phyloP scores from a whole-genome alignment of 2,888 invertebrate species.

The Phymatocera aterrima region DNA sequence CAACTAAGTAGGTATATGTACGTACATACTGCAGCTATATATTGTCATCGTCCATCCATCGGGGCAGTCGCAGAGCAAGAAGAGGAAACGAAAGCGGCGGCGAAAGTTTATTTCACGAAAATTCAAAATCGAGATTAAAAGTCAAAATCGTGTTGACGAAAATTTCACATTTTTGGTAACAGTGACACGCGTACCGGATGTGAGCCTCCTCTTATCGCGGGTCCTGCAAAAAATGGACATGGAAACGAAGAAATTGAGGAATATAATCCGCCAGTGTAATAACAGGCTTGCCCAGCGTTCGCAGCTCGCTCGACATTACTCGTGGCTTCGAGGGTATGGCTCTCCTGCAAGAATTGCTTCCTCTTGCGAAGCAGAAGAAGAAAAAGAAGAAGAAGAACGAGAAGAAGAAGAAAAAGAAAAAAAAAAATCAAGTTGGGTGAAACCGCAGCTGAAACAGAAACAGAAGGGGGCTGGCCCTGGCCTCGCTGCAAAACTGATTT shows the following conservation, averaged over 20 bases:
- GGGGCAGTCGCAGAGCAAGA: no score
- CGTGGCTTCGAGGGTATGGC: constrained; percentile 51
- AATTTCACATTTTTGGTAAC: no score
- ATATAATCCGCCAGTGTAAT: constrained; percentile 54
- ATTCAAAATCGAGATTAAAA: no score
- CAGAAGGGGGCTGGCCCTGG: constrained; percentile 37
- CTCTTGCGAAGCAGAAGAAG: no score
- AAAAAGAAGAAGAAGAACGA: no score
- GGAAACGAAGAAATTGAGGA: not conserved
- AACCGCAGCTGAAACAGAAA: constrained; percentile 6
- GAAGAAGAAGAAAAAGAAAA: constrained; percentile 34
- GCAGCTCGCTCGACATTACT: constrained; percentile 51
- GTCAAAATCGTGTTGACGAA: no score
- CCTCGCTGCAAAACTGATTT: constrained; percentile 37
- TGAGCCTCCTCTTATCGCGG: not conserved
- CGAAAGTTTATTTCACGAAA: no score
- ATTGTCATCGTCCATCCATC: no score
- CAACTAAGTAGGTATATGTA: no score
- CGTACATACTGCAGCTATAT: no score
- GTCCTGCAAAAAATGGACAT: not conserved
- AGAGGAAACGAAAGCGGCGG: no score
- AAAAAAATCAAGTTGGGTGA: constrained; percentile 52
- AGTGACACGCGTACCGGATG: no score
- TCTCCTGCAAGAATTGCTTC: constrained; percentile 37
- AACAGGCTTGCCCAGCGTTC: constrained; percentile 57